Conservation (phyloP, 2,888 invertebrate species). For the Morpho achilles region DNA sequence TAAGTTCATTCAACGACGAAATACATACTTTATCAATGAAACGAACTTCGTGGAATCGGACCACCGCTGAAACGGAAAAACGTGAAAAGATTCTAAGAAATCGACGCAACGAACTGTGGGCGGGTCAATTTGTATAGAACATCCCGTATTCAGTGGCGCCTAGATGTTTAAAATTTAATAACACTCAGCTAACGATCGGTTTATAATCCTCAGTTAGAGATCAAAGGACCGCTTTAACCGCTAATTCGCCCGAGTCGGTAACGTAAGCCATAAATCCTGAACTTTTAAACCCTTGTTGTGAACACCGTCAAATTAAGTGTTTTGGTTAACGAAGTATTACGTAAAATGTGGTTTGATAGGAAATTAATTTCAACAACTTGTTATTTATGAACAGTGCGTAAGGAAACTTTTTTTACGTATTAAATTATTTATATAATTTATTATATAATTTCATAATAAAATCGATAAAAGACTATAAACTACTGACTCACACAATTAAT, state of each 20-base stretch:
- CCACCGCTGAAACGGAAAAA: slow-evolving; percentile 43
- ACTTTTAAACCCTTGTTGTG: slow-evolving; percentile 20
- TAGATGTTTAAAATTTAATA: slow-evolving; percentile 43
- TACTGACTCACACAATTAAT: no score
- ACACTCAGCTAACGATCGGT: slow-evolving; percentile 47
- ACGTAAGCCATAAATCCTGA: slow-evolving; percentile 33
- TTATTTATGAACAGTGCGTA: not conserved
- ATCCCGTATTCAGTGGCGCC: slow-evolving; percentile 66
- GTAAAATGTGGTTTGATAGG: not conserved
- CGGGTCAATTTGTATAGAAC: slow-evolving; percentile 33
- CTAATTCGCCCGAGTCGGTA: slow-evolving; percentile 34
- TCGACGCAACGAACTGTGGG: slow-evolving; percentile 22
- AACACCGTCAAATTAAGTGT: slow-evolving; percentile 13
- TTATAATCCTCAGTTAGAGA: slow-evolving; percentile 46
- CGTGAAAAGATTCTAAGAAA: slow-evolving; percentile 30
- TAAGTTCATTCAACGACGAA: slow-evolving; percentile 12
- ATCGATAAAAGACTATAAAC: no score
- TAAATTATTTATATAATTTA: no score
- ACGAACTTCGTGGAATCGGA: slow-evolving; percentile 32
- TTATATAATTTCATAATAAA: no score
- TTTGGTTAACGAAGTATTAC: slow-evolving; percentile 6
- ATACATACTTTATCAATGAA: slow-evolving; percentile 25
- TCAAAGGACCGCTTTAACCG: slow-evolving; percentile 39
- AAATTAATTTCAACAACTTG: not conserved
- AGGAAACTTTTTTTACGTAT: not conserved